These are phyloP conservation scores for Podarcis lilfordi DNA, from an alignment of 2,797 vertebrate species.

Conservation along the genomic window DNA sequence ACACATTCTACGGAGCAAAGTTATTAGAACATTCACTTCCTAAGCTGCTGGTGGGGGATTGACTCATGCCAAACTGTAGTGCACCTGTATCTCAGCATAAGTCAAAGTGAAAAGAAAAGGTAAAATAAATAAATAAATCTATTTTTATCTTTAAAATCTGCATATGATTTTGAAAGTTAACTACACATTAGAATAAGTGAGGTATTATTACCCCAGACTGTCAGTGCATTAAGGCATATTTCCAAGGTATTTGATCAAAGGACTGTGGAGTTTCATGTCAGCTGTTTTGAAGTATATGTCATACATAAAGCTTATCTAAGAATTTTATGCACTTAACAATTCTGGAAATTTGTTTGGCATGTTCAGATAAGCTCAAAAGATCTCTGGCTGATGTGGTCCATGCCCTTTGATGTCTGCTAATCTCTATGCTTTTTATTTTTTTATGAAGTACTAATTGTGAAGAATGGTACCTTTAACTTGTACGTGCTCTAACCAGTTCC, in stretches of 20 bases:
- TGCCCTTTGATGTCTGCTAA: constrained; percentile 67
- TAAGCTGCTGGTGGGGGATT: neutral
- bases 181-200: constrained; percentile 55
- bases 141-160: constrained; percentile 62
- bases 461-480: constrained; percentile 17
- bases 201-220: constrained; percentile 60
- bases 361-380: constrained; percentile 60
- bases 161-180: constrained; percentile 64
- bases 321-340: constrained; percentile 60
- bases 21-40: constrained; percentile 28
- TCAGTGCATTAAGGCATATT: constrained; percentile 58
- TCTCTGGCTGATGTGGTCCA: constrained; percentile 35
- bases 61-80: constrained; percentile 12
- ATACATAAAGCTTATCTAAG: constrained; percentile 53
- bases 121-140: neutral
- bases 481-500: neutral
- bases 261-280: constrained; percentile 52
- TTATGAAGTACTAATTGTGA: constrained; percentile 63
- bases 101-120: constrained; percentile 18
- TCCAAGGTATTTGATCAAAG: constrained; percentile 72
- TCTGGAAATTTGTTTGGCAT: constrained; percentile 50
- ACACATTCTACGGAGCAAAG: neutral
- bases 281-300: constrained; percentile 61
- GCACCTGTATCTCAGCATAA: constrained; percentile 30
- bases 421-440: constrained; percentile 48